Evolutionary conservation across 1,140 invertebrate species (phyloP), one percentile per base, ranked within the genome.

Genomic region (Cotesia chilonis): DNA sequence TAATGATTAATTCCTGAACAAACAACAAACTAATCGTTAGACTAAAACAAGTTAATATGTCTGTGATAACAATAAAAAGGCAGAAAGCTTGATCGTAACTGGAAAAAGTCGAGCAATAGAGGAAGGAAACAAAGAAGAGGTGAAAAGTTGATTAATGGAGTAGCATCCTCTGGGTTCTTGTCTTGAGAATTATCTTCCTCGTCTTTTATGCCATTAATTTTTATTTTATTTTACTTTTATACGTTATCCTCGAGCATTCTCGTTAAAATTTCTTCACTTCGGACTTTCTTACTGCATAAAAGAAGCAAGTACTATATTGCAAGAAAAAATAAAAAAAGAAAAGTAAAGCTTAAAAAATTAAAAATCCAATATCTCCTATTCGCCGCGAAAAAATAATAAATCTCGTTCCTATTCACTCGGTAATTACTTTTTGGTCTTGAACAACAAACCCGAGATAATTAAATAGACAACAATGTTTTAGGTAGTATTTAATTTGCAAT

Each of bases 81-180:
- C 14, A 60, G 52, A 9, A 55, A n/a, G 20, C 20, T 28, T 14
- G 14, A 55, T 1, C 1, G n/a, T 14, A 14, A 55, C 10, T 12
- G 2, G n/a, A 55, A 55, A 55, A 55, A 17, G 4, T 36, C 17
- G 14, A 17, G 5, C 1, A 60, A 6, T 7, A 60, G 28, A 60
- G 17, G 20, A 60, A 36, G 28, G 28, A 60, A 60, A 60, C 20
- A 36, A 60, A 36, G 59, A 14, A 28, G 59, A 60, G 59, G 28
- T 36, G 20, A 35, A 60, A 36, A 60, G 20, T 60, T 60, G 59
- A 60, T 35, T 60, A 60, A 36, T 60, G 9, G 28, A 60, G 20
- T 60, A 10, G 28, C 28, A 60, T 36, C 28, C 9, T 20, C 54
- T 57, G n/a, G 54, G 9, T 60, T 60, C 28, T 60, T 60, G 28